Base-by-base conservation (phyloP, 2,888 invertebrate genomes). In the Thecocarcelia acutangulata region DNA sequence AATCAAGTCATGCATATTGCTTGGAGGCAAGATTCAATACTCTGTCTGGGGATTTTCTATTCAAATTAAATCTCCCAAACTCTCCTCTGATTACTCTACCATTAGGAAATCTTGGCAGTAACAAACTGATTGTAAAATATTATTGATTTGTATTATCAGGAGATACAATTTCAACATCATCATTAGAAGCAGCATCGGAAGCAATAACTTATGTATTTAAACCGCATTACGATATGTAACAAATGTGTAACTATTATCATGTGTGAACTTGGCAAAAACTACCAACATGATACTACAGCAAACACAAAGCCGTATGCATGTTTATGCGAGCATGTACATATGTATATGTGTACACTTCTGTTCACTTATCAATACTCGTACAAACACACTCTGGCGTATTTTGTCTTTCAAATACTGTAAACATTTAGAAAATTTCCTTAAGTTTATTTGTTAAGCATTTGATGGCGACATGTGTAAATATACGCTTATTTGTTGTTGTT, bases 381-480 rank as follows among this genome's bases (percentile, higher is more conserved):
- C 61, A 54, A 19, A 54, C 33, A 63, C 13, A 63, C 24, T 17
- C 33, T 42, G 15, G 50, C 21, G 1, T 12, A 9, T 12, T 15
- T 28, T 13, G 44, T 24, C 40, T 37, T 19, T 9, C 24, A 4
- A 17, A 46, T 54, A 69, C 24, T 63, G 17, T n/a, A 50, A 63
- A 56, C 24, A 46, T 69, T 69, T 11, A 52, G 28, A 28, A 72
- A 56, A 58, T 61, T 63, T 63, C 33, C 54, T 64, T 58, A 37
- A 72, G 58, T 61, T 37, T 76, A 61, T 66, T 76, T 76, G 72
- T 61, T 72, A 63, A 77, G 63, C 68, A 56, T 73, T 77, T 73
- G 54, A 72, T 76, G 66, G 61, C 19, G 66, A 63, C 72, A 68
- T 80, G 72, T 76, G 80, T 68, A 80, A 76, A 80, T 66, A 80